A percentile compares a stretch with the other conserved stretches of the same genome.
Evolutionary conservation across 1,140 invertebrate genomes (phyloP).

Genomic region (Drosophila pachea): DNA sequence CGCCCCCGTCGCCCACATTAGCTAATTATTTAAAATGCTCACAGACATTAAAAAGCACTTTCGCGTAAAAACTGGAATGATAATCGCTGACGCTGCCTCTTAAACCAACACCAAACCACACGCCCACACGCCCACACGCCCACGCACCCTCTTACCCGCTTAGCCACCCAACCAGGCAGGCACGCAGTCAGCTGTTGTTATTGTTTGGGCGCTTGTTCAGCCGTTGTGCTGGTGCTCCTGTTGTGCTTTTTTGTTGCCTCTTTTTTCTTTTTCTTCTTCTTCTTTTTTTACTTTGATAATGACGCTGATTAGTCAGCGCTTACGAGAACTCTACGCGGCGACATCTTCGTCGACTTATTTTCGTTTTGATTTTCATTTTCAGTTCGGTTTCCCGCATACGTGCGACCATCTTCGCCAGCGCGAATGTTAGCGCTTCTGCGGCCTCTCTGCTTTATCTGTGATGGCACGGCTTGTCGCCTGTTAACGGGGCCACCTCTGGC

Average conservation of each 20-base stretch:
- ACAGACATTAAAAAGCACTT: constrained; percentile 74
- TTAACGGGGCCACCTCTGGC: neutral
- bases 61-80: constrained; percentile 56
- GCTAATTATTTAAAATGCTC: constrained; percentile 75
- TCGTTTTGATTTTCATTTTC: constrained; percentile 4
- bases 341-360: constrained; percentile 28
- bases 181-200: constrained; percentile 19
- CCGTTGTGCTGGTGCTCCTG: constrained; percentile 53
- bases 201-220: constrained; percentile 34
- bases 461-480: constrained; percentile 28
- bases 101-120: neutral
- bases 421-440: no score
- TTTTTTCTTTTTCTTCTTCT: no score
- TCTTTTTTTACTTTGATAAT: constrained; percentile 43
- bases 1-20: constrained; percentile 42
- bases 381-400: neutral
- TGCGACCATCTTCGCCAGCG: constrained; percentile 1
- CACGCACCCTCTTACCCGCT: neutral
- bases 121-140: neutral
- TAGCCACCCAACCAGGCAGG: neutral
- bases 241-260: constrained; percentile 66
- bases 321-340: constrained; percentile 52
- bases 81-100: constrained; percentile 54
- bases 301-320: constrained; percentile 73
- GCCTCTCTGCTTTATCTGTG: constrained; percentile 35